Conservation (phyloP, 37 sponge, comb jelly and placozoan genomes). For the Cladorhizidae sp. region DNA sequence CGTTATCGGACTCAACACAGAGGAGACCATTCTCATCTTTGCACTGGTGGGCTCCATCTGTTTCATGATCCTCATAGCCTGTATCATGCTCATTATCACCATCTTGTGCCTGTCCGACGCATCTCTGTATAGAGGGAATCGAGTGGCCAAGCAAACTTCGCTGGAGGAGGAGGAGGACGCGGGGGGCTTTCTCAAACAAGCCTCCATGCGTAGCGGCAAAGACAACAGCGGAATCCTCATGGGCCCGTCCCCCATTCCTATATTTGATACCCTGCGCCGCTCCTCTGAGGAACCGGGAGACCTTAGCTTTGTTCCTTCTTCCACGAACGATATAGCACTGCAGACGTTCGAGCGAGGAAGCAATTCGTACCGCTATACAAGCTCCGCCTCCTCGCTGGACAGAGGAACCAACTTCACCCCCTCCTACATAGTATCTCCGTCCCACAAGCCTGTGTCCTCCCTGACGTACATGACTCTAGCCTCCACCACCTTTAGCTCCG, state of each 20-base stretch:
- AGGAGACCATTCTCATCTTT: slow-evolving; percentile 6
- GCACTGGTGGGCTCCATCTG: not conserved
- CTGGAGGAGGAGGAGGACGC: not conserved
- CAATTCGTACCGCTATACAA: not conserved
- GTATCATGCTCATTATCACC: slow-evolving; percentile 13
- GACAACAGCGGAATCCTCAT: slow-evolving; percentile 52
- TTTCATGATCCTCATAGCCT: slow-evolving; percentile 18
- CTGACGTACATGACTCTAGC: not conserved
- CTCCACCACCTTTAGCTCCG: not conserved
- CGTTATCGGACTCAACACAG: not conserved
- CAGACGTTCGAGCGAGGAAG: not conserved
- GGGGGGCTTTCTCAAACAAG: not conserved
- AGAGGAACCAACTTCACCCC: slow-evolving; percentile 1
- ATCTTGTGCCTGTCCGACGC: slow-evolving; percentile 6
- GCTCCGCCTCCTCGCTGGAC: not conserved
- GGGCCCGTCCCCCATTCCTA: not conserved
- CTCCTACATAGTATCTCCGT: not conserved
- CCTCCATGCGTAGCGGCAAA: slow-evolving; percentile 17
- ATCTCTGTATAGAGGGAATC: not conserved
- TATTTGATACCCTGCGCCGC: not conserved
- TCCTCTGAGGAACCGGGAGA: not conserved
- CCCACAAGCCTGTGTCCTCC: slow-evolving; percentile 2
- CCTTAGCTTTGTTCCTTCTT: not conserved
- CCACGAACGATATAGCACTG: not conserved
- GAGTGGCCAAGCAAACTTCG: not conserved